A percentile compares a stretch with the other conserved stretches of the same genome.
Evolutionary conservation across 2,888 invertebrate species (phyloP).

Genomic region (Sinotaia quadrata): DNA sequence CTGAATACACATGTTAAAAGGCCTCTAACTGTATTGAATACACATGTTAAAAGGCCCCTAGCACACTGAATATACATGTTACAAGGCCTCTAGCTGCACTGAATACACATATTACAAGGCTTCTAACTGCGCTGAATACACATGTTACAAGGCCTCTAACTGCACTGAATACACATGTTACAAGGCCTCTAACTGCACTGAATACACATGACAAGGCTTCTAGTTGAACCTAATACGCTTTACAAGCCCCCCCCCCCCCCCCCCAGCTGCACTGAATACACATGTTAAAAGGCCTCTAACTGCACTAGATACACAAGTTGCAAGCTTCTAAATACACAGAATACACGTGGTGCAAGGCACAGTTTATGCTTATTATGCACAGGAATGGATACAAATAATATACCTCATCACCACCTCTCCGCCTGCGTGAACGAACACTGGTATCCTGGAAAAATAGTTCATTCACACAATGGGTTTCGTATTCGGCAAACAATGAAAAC

Average conservation of each 20-base stretch:
- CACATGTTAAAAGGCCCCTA: slow-evolving; percentile 5
- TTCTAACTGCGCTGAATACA: too few species aligned
- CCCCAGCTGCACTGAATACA: too few species aligned
- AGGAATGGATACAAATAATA: slow-evolving; percentile 7
- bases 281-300: too few species aligned
- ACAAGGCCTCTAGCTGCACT: too few species aligned
- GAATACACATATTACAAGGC: too few species aligned
- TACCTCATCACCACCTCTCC: slow-evolving; percentile 52
- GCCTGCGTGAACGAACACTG: slow-evolving; percentile 47
- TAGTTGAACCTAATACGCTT: too few species aligned
- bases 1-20: neutral
- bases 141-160: too few species aligned
- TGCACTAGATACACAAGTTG: neutral
- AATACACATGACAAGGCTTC: slow-evolving; percentile 1
- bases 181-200: too few species aligned
- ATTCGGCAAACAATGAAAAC: neutral
- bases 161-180: too few species aligned
- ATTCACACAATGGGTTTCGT: too few species aligned
- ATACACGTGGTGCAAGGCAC: slow-evolving; percentile 10
- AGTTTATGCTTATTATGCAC: slow-evolving; percentile 3
- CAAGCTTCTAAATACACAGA: neutral
- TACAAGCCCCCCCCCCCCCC: neutral
- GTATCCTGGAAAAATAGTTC: slow-evolving; percentile 49
- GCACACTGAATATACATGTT: slow-evolving; percentile 1
- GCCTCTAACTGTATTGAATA: neutral